A percentile compares a stretch with the other conserved stretches of the same genome.
Evolutionary conservation across 2,113 vertebrate species (phyloP).

Genomic region (Daphoenositta chrysoptera): DNA sequence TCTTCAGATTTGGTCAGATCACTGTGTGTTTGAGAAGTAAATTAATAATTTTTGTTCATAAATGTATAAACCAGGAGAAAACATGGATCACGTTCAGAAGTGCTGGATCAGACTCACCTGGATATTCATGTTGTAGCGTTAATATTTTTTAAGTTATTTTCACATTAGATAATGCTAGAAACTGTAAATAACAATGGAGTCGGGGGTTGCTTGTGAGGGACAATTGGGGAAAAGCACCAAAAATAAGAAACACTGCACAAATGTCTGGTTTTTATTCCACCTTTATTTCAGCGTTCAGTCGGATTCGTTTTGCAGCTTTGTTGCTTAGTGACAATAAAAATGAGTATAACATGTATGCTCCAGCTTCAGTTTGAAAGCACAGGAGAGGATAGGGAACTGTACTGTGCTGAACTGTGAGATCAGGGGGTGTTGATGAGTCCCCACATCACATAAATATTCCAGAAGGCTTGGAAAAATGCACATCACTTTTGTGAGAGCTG

Average conservation of each 20-base stretch:
- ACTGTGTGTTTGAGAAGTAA: neutral
- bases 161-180: neutral
- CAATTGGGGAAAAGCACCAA: neutral
- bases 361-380: neutral
- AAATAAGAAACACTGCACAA: neutral
- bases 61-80: neutral
- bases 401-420: neutral
- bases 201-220: neutral
- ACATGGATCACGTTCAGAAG: fast-evolving
- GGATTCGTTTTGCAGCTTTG: neutral
- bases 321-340: neutral
- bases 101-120: neutral
- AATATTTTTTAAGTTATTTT: neutral
- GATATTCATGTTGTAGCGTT: neutral
- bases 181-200: neutral
- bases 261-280: neutral
- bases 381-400: neutral
- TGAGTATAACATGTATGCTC: neutral
- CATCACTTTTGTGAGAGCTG: neutral
- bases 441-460: neutral
- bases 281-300: neutral
- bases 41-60: neutral
- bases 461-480: neutral
- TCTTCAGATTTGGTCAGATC: neutral
- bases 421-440: neutral